Conservation (phyloP, 2,888 invertebrate species). For the Drosophila colorata region DNA sequence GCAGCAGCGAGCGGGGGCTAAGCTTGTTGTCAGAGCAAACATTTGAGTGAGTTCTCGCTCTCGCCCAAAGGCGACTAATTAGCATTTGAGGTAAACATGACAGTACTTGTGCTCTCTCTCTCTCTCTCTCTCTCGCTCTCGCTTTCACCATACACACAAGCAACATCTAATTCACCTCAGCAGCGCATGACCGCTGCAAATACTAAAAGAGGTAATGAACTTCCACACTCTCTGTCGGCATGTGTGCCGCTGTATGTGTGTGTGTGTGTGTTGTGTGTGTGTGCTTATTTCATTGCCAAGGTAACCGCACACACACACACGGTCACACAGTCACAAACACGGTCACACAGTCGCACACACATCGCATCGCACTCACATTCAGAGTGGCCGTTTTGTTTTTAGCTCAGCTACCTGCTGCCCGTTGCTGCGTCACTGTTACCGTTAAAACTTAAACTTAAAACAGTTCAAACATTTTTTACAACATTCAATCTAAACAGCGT, state of each 20-base stretch:
- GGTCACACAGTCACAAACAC: conserved; percentile 16
- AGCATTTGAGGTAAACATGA: conserved; percentile 57
- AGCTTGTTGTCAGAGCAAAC: conserved; percentile 56
- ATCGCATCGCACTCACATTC: conserved; percentile 32
- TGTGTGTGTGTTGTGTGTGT: conserved; percentile 27
- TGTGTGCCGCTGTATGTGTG: conserved; percentile 12
- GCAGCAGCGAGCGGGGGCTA: conserved; percentile 2
- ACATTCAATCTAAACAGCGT: conserved; percentile 40
- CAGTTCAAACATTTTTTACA: conserved; percentile 84
- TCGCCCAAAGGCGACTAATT: conserved; percentile 52
- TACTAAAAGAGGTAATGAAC: conserved; percentile 62
- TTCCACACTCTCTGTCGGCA: conserved; percentile 11
- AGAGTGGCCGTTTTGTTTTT: conserved; percentile 21
- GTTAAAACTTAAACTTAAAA: conserved; percentile 85
- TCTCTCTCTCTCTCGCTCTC: conserved; percentile 2
- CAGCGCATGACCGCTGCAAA: conserved; percentile 45
- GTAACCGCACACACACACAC: conserved; percentile 40
- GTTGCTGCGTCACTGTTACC: conserved; percentile 81
- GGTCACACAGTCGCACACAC: too few species aligned
- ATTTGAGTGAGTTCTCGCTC: conserved; percentile 52
- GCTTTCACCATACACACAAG: conserved; percentile 28
- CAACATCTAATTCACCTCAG: conserved; percentile 65
- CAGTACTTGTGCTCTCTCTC: conserved; percentile 1
- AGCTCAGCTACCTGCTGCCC: conserved; percentile 50
- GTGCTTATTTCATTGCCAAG: conserved; percentile 72